phyloP scores from a whole-genome alignment of 2,113 vertebrate genomes.

The Plotosus lineatus region DNA sequence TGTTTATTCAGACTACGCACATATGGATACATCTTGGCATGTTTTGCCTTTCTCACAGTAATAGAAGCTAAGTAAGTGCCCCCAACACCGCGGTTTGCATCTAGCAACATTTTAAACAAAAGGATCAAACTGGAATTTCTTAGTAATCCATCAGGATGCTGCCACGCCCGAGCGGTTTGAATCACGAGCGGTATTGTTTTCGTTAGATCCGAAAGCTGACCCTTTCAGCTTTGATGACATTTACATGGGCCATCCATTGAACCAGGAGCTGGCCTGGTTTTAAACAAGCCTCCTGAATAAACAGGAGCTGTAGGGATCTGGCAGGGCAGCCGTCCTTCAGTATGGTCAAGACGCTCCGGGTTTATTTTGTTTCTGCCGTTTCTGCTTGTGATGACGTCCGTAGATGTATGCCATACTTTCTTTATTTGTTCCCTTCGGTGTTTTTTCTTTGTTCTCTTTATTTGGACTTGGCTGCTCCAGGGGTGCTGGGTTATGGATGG shows the following conservation, averaged over 20 bases:
- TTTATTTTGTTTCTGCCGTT: conserved; percentile 39
- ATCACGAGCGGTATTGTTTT: neutral
- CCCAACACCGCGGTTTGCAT: conserved; percentile 44
- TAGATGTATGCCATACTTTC: conserved; percentile 3
- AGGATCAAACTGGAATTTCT: conserved; percentile 21
- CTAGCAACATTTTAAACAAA: conserved; percentile 58
- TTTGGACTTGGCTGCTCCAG: conserved; percentile 15
- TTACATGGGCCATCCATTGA: conserved; percentile 26
- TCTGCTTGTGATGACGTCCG: conserved; percentile 23
- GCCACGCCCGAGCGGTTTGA: neutral
- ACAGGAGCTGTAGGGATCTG: conserved; percentile 45
- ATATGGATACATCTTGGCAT: conserved; percentile 38
- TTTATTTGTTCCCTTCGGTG: conserved; percentile 23
- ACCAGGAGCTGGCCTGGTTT: conserved; percentile 37
- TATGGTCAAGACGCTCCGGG: conserved; percentile 26
- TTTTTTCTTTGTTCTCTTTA: conserved; percentile 22
- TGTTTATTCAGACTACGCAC: conserved; percentile 55
- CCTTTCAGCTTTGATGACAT: conserved; percentile 38
- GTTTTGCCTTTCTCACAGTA: conserved; percentile 34
- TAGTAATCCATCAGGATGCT: conserved; percentile 26
- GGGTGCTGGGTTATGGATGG: conserved; percentile 41
- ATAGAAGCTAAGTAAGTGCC: conserved; percentile 21
- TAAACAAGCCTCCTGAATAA: conserved; percentile 43
- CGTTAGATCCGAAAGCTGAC: conserved; percentile 12
- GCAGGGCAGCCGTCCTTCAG: conserved; percentile 27